Evolutionary conservation across 2,113 vertebrate species (phyloP), one percentile per base, ranked within the genome.

Genomic region (Gambusia holbrooki): DNA sequence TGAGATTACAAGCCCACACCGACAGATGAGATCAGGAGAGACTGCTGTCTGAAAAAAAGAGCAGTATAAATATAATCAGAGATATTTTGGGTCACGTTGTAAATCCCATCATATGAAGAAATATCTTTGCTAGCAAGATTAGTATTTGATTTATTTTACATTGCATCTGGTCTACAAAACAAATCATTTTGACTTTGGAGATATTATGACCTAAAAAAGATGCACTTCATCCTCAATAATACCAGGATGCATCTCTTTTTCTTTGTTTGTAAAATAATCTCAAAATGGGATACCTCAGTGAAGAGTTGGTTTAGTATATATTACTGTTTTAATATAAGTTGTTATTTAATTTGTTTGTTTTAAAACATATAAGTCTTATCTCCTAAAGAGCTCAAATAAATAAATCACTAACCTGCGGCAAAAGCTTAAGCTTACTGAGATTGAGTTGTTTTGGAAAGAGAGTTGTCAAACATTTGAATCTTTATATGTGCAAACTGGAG

Each of bases 81-180:
- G 48, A 83, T 74, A 79, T 65, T 51, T 66, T 62, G 42, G 45
- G 19, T 13, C 15, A 42, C 19, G 72, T 78, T 83, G 81, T 17
- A 80, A 82, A 86, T 86, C 80, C 32, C 29, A 71, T 88, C 62
- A 85, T 69, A 80, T 77, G 8, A 58, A 74, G 74, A 83, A 61
- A 69, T 66, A 81, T 85, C 69, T 62, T 63, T 40, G 40, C 30
- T 62, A 3, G 27, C 11, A 35, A 13, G 10, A 62, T 60, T 84
- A 84, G 85, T 74, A 81, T 86, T 73, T 66, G 30, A 63, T 77
- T 80, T 83, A 66, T 76, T 81, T 65, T 51, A 7, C 35, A 51
- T 10, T 17, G 19, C 45, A 19, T 10, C 9, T 64, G 22, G 4
- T 60, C 15, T 7, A 6, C 27, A 63, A 54, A 37, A 28, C 42